phyloP scores from a whole-genome alignment of 2,797 vertebrate species.

The Neopelma chrysocephalum region DNA sequence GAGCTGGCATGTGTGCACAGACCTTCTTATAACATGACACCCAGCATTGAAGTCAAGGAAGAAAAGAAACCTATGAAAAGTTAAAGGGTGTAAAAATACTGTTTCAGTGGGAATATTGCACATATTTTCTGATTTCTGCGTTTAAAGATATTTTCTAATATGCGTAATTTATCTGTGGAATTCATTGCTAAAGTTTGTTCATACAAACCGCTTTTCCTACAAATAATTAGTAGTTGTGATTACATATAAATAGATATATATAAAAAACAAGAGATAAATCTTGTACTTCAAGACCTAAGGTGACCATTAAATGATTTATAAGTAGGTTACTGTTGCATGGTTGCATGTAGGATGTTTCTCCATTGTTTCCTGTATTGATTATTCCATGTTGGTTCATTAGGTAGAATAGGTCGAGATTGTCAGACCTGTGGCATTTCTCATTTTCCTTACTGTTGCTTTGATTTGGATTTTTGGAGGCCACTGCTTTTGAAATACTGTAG shows the following conservation, averaged over 20 bases:
- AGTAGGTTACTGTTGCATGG: neutral
- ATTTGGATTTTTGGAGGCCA: neutral
- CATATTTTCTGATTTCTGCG: neutral
- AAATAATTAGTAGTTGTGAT: neutral
- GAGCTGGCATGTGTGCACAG: neutral
- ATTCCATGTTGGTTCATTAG: neutral
- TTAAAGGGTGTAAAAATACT: neutral
- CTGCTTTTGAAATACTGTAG: constrained; percentile 13
- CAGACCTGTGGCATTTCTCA: neutral
- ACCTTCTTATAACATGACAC: neutral
- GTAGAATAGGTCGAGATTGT: neutral
- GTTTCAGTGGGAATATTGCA: neutral
- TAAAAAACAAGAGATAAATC: neutral
- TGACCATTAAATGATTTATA: neutral
- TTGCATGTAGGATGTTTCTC: neutral
- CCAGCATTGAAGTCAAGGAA: neutral
- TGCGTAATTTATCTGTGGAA: neutral
- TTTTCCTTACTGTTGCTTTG: neutral
- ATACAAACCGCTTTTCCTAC: neutral
- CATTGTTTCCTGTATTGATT: neutral
- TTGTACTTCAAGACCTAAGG: neutral
- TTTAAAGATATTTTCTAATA: neutral
- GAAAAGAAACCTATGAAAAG: neutral
- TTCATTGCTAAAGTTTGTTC: neutral
- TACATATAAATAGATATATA: neutral